phyloP scores from a whole-genome alignment of 2,888 invertebrate genomes.

The Homarus gammarus region DNA sequence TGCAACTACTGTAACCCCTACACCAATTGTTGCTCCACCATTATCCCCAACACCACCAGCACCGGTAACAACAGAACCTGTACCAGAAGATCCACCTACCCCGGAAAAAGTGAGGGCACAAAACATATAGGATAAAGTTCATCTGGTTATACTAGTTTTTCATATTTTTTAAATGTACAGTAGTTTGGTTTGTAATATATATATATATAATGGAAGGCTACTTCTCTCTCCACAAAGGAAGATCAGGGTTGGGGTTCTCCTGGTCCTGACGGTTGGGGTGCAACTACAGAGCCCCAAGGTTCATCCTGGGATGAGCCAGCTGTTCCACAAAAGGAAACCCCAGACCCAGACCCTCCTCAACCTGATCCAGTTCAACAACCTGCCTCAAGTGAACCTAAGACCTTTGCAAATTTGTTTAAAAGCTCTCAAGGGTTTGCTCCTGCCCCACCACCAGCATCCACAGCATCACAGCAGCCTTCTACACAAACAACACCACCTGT shows the following conservation, averaged over 20 bases:
- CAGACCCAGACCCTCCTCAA: slow-evolving; percentile 79
- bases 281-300: slow-evolving; percentile 35
- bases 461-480: slow-evolving; percentile 12
- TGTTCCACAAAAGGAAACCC: slow-evolving; percentile 76
- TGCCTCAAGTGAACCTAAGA: slow-evolving; percentile 87
- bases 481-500: slow-evolving; percentile 23
- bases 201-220: not conserved
- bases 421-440: slow-evolving; percentile 79
- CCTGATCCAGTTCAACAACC: slow-evolving; percentile 78
- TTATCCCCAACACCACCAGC: slow-evolving; percentile 69
- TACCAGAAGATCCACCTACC: slow-evolving; percentile 70
- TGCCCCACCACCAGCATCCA: slow-evolving; percentile 77
- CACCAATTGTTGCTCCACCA: slow-evolving; percentile 60
- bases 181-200: not conserved
- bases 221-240: slow-evolving; percentile 24
- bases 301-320: slow-evolving; percentile 65
- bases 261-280: slow-evolving; percentile 57
- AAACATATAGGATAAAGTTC: no score
- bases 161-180: not conserved
- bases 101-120: slow-evolving; percentile 72
- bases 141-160: not conserved
- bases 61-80: slow-evolving; percentile 69
- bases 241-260: slow-evolving; percentile 50
- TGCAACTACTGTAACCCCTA: slow-evolving; percentile 55
- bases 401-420: slow-evolving; percentile 92